phyloP scores from a whole-genome alignment of 2,888 invertebrate species.

The Spatulosminthurus flaviceps region DNA sequence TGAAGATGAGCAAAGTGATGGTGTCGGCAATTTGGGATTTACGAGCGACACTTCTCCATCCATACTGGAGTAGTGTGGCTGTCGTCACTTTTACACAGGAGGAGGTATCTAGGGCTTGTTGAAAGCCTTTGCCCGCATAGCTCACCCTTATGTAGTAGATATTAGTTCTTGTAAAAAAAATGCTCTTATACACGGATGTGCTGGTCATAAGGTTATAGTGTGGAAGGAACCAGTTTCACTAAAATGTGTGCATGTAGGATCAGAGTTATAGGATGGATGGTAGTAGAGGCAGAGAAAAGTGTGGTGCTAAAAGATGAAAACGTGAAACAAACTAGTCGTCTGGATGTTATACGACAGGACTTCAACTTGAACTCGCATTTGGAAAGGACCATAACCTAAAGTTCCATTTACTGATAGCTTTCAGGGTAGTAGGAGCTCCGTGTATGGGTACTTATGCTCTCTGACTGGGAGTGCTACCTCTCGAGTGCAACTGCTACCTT shows the following conservation, averaged over 20 bases:
- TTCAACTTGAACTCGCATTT: background rate
- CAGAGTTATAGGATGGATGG: background rate
- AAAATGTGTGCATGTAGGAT: too few relatives aligned
- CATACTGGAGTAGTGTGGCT: constrained; percentile 20
- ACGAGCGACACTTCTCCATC: constrained; percentile 55
- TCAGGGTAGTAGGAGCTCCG: too few relatives aligned
- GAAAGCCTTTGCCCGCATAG: background rate
- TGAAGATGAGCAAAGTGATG: constrained; percentile 52
- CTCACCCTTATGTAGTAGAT: too few relatives aligned
- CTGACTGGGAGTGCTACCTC: background rate
- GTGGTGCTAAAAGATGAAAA: constrained; percentile 11
- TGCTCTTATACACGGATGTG: too few relatives aligned
- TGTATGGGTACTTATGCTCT: background rate
- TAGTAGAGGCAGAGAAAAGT: background rate
- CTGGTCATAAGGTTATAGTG: too few relatives aligned
- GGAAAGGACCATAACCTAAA: constrained; percentile 12
- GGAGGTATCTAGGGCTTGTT: background rate
- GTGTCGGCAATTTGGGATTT: constrained; percentile 58
- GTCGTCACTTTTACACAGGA: constrained; percentile 19
- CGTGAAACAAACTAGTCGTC: background rate
- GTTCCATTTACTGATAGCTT: constrained; percentile 18
- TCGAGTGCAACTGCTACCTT: background rate
- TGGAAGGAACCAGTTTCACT: too few relatives aligned
- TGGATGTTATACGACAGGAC: background rate
- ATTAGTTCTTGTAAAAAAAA: too few relatives aligned